Evolutionary conservation across 1,140 invertebrate species (phyloP), one percentile per base, ranked within the genome.

Genomic region (Mylabris phalerata): DNA sequence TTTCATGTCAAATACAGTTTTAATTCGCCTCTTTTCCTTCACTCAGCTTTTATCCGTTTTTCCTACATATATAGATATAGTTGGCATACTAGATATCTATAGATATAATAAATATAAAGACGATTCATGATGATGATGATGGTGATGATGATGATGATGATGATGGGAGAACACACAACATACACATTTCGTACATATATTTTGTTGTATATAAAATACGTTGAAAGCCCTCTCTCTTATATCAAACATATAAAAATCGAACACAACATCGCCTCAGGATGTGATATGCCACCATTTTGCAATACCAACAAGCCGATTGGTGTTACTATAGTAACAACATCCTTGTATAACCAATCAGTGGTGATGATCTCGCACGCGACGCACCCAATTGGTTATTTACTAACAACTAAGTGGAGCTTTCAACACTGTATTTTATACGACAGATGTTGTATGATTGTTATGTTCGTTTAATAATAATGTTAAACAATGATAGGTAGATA

Each of bases 201-300:
- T 32, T 32, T 32, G 32, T 11, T 42, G 11, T 47, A 61, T 50
- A 49, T 56, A 58, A 65, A 65, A 67, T 63, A 62, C 55, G 57
- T 59, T 44, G 55, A 67, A 64, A 62, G 57, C 56, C 56, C 32
- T 32, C 32, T 32, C 32, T 32, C 32, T 7, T 61, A 55, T 60
- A 57, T 69, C 67, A 67, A 69, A 69, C 32, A 66, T 55, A 66
- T 67, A 70, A 70, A 70, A 70, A 70, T 70, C 68, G 68, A 70
- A 70, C 64, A 55, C 32, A 32, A 4, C 4, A 52, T 56, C 41
- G 58, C 50, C 57, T 62, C 50, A 52, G 56, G 63, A 62, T 42
- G 41, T 42, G 5, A 4, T 45, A 54, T 59, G 60, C 68, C 69
- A 70, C 69, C 69, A 71, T 71, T 71, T 71, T 71, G 60, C 50